Evolutionary conservation across 2,888 invertebrate genomes (phyloP), one percentile per base, ranked within the genome.

Genomic region (Pachliopta kotzebuea): DNA sequence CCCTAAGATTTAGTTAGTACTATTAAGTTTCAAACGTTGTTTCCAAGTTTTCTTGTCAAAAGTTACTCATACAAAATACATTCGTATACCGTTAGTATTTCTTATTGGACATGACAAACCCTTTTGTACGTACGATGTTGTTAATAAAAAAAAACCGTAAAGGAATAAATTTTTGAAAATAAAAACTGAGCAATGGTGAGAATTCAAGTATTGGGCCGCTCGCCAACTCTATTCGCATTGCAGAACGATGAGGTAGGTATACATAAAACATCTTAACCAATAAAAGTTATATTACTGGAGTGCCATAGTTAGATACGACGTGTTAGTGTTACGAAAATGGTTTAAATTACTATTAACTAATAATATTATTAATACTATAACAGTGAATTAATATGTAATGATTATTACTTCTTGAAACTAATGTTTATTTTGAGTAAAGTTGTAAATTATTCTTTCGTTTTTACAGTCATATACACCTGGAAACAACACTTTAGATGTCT

Each of bases 191-290:
- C 73, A 73, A 70, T 72, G 74, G 77, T 81, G 80, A 81, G 79
- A 84, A 83, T 79, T 77, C 77, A 72, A 73, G 74, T 68, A 71
- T 72, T 74, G 81, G 85, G 85, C 77, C 73, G 71, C 67, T 68
- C 83, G 85, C 85, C 85, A 85, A 83, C 74, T 76, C 72, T 67
- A 76, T 80, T 84, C 83, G 80, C 81, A 83, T 78, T 83, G 84
- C 82, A 84, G 79, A 80, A 81, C 81, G 80, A 84, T 84, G 81
- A 79, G 78, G 77, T 74, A 79, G 78, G 77, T 74, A 80, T 81
- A 78, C 80, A 79, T 81, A 78, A 66, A 66, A 66, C 62, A 66
- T 66, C 65, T 66, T 29, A 62, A 66, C 65, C 62, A 66, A 66
- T 66, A 66, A 77, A 76, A 78, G 76, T 76, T 76, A 74, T 76